These are phyloP conservation scores for Stigmatopora argus DNA, from an alignment of 2,113 vertebrate species.

Conservation along the genomic window DNA sequence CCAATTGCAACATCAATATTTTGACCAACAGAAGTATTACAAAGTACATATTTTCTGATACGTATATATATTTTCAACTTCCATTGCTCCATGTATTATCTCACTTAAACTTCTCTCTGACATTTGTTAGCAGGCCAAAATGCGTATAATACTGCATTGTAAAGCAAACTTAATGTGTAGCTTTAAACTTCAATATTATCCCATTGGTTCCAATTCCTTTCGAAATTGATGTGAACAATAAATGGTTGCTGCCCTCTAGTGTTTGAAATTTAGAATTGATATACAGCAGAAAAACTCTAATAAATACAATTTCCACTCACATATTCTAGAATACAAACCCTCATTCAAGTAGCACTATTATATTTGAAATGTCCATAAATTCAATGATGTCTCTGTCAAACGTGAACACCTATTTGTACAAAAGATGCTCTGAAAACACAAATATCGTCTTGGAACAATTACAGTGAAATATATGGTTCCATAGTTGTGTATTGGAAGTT, in stretches of 20 bases:
- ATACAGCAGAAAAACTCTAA: not conserved
- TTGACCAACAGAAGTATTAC: too few relatives aligned
- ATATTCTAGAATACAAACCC: not conserved
- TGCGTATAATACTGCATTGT: too few relatives aligned
- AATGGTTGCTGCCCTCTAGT: constrained; percentile 62
- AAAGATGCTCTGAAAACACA: constrained; percentile 22
- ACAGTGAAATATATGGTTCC: constrained; percentile 32
- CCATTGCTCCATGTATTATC: too few relatives aligned
- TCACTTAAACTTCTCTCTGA: too few relatives aligned
- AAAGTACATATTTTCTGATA: too few relatives aligned
- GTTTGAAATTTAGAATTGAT: constrained; percentile 15
- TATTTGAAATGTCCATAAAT: not conserved
- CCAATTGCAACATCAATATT: too few relatives aligned
- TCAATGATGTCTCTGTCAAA: not conserved
- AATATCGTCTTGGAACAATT: constrained; percentile 37
- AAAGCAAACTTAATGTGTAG: too few relatives aligned
- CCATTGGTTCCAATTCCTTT: too few relatives aligned
- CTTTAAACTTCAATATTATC: too few relatives aligned
- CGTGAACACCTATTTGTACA: constrained; percentile 11
- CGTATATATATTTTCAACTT: too few relatives aligned
- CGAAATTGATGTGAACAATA: not conserved
- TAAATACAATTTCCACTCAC: not conserved
- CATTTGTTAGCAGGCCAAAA: too few relatives aligned
- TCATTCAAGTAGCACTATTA: not conserved
- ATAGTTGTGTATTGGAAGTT: constrained; percentile 38